Evolutionary conservation across 2,797 vertebrate species (phyloP), one percentile per base, ranked within the genome.

Genomic region (Phrynocephalus forsythii): DNA sequence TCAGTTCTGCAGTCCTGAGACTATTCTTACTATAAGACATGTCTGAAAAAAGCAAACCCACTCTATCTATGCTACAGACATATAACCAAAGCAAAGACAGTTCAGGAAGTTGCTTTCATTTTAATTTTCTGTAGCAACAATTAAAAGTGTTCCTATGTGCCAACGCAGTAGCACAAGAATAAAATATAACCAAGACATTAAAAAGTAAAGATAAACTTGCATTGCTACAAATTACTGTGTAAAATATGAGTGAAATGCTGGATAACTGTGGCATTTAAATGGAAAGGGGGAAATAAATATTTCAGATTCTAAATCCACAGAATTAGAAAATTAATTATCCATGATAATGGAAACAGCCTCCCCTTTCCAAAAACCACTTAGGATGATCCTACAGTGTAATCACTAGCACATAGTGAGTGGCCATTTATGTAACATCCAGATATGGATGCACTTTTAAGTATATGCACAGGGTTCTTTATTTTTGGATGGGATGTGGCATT

Each of bases 61-160:
- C 86, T 75, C 73, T 87, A 82, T 69, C 79, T 71, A 66, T 22
- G 82, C 72, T 88, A 71, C 78, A 88, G 86, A 71, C 81, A 85
- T 87, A 84, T 69, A 87, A 90, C 91, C 30, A 68, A 78, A 8
- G 90, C 50, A 81, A 48, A 30, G 78, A 89, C 88, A 85, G 26
- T 81, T 91, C 86, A 82, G 86, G 85, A 0, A 92, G 10, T 50
- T 44, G 3, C 16, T 10, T 20, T 78, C 33, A 52, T 68, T 85
- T 85, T 15, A 60, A 0, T 86, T 86, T 89, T 86, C 82, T 50
- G 88, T 86, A n/a, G 87, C 63, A 24, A 1, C 71, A 87, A 73
- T 20, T 88, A 73, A 89, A 82, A 79, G 88, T 56, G 10, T 20
- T 63, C 83, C 26, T 77, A 16, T 50, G 24, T 33, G 30, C 26